Conservation (phyloP, 2,797 vertebrate genomes). For the Arnoldichthys spilopterus region DNA sequence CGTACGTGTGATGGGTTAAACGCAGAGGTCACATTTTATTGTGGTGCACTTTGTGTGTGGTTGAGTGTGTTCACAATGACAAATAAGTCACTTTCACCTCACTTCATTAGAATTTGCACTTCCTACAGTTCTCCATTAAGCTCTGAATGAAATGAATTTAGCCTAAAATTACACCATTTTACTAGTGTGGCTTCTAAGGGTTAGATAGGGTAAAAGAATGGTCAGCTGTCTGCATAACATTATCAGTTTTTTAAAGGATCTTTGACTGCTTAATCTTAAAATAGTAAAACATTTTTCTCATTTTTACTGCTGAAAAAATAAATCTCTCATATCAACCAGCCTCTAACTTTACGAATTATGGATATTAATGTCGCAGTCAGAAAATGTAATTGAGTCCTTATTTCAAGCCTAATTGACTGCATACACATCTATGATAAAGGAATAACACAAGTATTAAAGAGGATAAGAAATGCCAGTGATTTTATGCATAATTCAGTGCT, state of each 20-base stretch:
- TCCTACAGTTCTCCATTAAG: no score
- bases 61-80: no score
- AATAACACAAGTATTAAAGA: not conserved
- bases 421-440: not conserved
- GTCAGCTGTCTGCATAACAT: conserved; percentile 4
- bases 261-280: not conserved
- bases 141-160: no score
- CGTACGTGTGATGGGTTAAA: no score
- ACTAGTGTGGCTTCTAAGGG: not conserved
- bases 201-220: not conserved
- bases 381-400: not conserved
- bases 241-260: conserved; percentile 19
- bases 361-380: conserved; percentile 5
- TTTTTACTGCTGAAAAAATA: conserved; percentile 32
- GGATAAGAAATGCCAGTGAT: no score
- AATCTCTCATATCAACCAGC: conserved; percentile 21
- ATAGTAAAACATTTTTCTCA: conserved; percentile 1
- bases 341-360: not conserved
- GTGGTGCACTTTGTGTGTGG: no score
- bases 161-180: not conserved
- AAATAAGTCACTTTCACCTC: no score
- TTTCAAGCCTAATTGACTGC: conserved; percentile 27
- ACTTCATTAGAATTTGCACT: no score
- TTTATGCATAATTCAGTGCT: no score
- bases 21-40: no score